Evolutionary conservation across 2,888 invertebrate species (phyloP).

Genomic region (Eremobia ochroleuca): DNA sequence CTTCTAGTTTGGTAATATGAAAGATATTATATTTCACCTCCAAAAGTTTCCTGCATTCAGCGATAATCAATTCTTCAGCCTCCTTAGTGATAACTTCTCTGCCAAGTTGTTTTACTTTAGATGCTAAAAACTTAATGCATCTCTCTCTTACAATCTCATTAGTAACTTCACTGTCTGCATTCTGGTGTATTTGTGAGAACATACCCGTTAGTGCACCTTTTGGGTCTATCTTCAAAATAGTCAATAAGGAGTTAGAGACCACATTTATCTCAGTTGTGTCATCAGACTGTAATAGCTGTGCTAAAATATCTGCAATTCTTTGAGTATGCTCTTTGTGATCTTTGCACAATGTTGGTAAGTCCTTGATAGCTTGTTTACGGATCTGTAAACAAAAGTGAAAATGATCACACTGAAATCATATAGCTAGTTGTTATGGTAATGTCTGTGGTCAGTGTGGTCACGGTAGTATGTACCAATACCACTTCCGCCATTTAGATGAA

Average conservation of each 20-base stretch:
- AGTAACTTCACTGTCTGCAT: constrained; percentile 88
- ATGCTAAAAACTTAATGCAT: constrained; percentile 96
- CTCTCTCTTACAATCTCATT: constrained; percentile 95
- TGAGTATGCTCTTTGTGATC: constrained; percentile 95
- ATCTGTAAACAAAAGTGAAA: constrained; percentile 91
- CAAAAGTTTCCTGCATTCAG: constrained; percentile 96
- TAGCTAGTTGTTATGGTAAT: not conserved
- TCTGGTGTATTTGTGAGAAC: constrained; percentile 91
- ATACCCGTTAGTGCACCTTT: constrained; percentile 91
- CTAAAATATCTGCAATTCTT: constrained; percentile 97
- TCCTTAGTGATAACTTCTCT: constrained; percentile 95
- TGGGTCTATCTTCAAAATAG: constrained; percentile 94
- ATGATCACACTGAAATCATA: not conserved
- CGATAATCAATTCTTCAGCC: constrained; percentile 95
- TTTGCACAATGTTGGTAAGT: constrained; percentile 96
- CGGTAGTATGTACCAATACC: not conserved
- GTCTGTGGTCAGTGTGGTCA: not conserved
- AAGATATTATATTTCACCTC: constrained; percentile 88
- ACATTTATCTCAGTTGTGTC: constrained; percentile 96
- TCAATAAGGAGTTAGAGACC: constrained; percentile 95
- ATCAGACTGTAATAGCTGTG: constrained; percentile 97
- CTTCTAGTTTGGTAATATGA: not conserved
- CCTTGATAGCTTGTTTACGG: constrained; percentile 98
- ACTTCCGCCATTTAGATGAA: not conserved
- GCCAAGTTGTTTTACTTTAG: constrained; percentile 95